phyloP scores from a whole-genome alignment of 2,888 invertebrate species.

The Epinotia nisella region DNA sequence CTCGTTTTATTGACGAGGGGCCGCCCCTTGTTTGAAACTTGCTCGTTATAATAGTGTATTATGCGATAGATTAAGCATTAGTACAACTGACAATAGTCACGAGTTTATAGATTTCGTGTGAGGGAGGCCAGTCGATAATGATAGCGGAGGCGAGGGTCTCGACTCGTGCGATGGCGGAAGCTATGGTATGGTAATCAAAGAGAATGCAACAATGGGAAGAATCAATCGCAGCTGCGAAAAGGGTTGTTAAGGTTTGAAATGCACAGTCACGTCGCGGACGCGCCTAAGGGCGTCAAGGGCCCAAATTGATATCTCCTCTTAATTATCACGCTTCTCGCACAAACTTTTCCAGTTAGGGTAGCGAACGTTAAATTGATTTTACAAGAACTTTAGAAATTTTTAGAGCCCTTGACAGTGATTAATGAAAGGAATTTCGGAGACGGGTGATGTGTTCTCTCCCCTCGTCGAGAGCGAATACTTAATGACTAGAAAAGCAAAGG shows the following conservation, averaged over 20 bases:
- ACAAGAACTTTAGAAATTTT: conserved; percentile 78
- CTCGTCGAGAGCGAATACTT: conserved; percentile 53
- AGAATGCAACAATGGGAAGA: conserved; percentile 25
- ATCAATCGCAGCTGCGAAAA: conserved; percentile 37
- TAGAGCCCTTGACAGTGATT: conserved; percentile 82
- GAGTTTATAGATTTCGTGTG: conserved; percentile 55
- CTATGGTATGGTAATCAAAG: conserved; percentile 29
- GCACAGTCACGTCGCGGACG: conserved; percentile 34
- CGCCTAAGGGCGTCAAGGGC: conserved; percentile 51
- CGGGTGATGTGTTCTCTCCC: conserved; percentile 66
- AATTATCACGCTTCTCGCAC: conserved; percentile 69
- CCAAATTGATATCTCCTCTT: conserved; percentile 76
- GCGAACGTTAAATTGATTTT: conserved; percentile 80
- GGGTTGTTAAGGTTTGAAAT: conserved; percentile 36
- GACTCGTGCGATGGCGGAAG: conserved; percentile 21
- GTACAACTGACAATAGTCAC: conserved; percentile 58
- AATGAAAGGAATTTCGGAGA: conserved; percentile 79
- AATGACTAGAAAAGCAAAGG: conserved; percentile 72
- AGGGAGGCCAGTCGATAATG: conserved; percentile 50
- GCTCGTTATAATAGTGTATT: conserved; percentile 66
- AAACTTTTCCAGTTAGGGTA: conserved; percentile 73
- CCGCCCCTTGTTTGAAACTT: conserved; percentile 61
- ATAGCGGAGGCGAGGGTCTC: conserved; percentile 48
- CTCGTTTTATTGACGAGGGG: conserved; percentile 61
- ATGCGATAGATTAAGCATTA: conserved; percentile 64